Base-by-base conservation (phyloP, 2,113 vertebrate species). In the Todiramphus chloris region DNA sequence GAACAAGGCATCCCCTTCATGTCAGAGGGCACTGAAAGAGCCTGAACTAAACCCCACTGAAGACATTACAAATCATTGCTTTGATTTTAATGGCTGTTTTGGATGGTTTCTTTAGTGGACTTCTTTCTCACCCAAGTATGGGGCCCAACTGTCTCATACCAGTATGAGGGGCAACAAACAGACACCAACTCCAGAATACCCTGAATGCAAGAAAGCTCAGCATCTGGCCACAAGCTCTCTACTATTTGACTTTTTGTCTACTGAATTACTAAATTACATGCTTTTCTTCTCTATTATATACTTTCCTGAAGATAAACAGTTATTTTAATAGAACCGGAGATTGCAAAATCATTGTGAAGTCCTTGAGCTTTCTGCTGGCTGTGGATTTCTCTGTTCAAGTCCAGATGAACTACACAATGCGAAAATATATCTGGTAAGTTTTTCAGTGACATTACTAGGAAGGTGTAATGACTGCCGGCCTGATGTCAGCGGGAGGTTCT, bases 401-500 rank as follows among this genome's bases (percentile, higher is more conserved):
- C 62, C 83, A 70, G 64, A 94, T 81, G 72, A 85, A 80, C 95
- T 97, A 67, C 31, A 96, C 58, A 83, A 66, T 74, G 64, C 13
- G 46, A 96, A 97, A 93, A 92, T 93, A 20, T 67, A 66, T 95
- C 87, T 77, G 77, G 16, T 78, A 95, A 91, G 51, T 12, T 83
- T 93, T 97, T 88, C 91, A 94, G 94, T 96, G 96, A 87, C 66
- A 63, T 96, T 97, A 95, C 91, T 55, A 83, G 80, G 87, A 94
- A 97, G 59, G 86, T 94, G 83, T 74, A 96, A 96, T 95, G 87
- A 94, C 87, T 96, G 70, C 89, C 41, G 10, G 90, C 86, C 85
- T 96, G 91, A 67, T 96, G 86, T 87, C 97, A 97, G 91, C 83
- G 1, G 97, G 96, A 96, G 95, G 78, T 97, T 53, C 93, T 94